Base-by-base conservation (phyloP, 2,113 vertebrate species). In the Symphodus melops region DNA sequence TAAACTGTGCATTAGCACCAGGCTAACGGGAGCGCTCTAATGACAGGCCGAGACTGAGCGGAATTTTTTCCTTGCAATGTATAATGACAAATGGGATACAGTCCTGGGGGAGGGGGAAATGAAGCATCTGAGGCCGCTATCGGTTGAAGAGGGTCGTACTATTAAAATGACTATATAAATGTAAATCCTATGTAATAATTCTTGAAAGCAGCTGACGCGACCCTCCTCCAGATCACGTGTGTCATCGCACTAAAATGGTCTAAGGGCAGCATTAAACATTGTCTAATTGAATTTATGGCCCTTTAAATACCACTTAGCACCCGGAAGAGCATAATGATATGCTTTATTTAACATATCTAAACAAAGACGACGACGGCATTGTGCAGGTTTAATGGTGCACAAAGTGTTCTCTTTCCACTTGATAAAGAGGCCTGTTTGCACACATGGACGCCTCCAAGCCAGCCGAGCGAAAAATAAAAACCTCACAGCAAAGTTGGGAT, bases 91-190 rank as follows among this genome's bases (percentile, higher is more conserved):
- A 91, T 92, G 88, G 85, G 88, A 91, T 87, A 86, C 0, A 53
- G 85, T 92, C 95, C 92, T 91, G 76, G 75, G 94, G 95, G 96
- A 95, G 74, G 94, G 74, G 94, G 68, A 51, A 91, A 88, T 88
- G 92, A 92, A 94, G 94, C 95, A 95, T 96, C 96, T 94, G 95
- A 96, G 95, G 92, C 93, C 91, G 83, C 87, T 81, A 74, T 74
- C 73, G 85, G 91, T 89, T 84, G 77, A 91, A 90, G 90, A 77
- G 54, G 88, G 86, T 39, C 67, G 87, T 88, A 81, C 93, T 92
- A 96, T 95, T 95, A 95, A 94, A 95, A 90, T 84, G 86, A 93
- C 91, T 95, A 94, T 95, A 96, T 95, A 96, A 95, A 95, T 95
- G 94, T 94, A 95, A 94, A 94, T 94, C 94, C 89, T 93, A 73